Evolutionary conservation across 2,113 vertebrate species (phyloP), one percentile per base, ranked within the genome.

Genomic region (Trachemys scripta): DNA sequence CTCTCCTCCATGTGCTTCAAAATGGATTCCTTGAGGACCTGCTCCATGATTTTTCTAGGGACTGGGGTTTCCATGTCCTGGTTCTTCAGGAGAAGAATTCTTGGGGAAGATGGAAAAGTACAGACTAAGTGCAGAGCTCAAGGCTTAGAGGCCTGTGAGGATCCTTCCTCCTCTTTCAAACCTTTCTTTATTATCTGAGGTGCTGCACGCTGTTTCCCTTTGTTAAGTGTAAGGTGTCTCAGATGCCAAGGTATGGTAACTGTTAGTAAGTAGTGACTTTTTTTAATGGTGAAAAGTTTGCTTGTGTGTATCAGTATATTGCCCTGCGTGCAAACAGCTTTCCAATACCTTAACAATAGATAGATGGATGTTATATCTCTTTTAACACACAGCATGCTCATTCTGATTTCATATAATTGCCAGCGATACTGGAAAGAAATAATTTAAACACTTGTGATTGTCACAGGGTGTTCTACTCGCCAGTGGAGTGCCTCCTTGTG

Each of bases 341-440:
- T n/a, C 65, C 31, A 25, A 42, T 72, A 45, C 8, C 24, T 76
- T 76, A 22, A 20, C 19, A 42, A 72, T 75, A 25, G 69, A 42
- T 42, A 19, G 49, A 51, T 11, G 8, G 24, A 82, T 65, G 45
- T 54, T n/a, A 35, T 51, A 13, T 56, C 10, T 90, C 82, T 79
- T 38, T 82, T 17, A 75, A 54, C 69, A 35, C 1, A 6, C 47
- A 47, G 69, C 19, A 4, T 42, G 45, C 31, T 89, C 79, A 45
- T n/a, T 85, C 85, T 82, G 27, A 80, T 59, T 83, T 50, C 57
- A 91, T 81, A 20, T 11, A 38, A 59, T 87, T 80, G 72, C 75
- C 42, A 29, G 65, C 79, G 84, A 90, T 84, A 94, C 88, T 54
- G 49, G 59, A 95, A 95, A 82, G 35, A 82, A 91, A n/a, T 85